Conservation (phyloP, 2,113 vertebrate genomes). For the Dicentrarchus labrax region DNA sequence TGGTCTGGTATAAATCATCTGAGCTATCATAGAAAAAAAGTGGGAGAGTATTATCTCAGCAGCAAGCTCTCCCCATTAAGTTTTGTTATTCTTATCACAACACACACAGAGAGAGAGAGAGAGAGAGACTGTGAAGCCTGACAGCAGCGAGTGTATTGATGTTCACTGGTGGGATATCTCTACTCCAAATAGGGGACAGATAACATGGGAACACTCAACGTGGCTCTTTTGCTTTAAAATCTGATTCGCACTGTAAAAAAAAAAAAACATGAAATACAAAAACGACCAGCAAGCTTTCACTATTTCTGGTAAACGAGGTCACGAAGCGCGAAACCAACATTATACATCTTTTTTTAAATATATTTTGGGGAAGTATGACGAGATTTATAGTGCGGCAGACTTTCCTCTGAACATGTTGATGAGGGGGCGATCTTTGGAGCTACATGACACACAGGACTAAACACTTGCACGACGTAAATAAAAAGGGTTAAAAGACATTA, state of each 20-base stretch:
- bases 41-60: neutral
- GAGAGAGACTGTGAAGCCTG: neutral
- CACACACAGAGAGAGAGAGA: too few species aligned
- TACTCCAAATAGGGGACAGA: neutral
- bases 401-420: neutral
- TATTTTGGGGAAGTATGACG: neutral
- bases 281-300: neutral
- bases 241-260: neutral
- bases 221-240: neutral
- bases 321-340: neutral
- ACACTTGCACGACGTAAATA: conserved; percentile 45
- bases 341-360: too few species aligned
- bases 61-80: neutral
- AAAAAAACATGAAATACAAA: too few species aligned
- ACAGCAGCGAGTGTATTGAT: conserved; percentile 7
- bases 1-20: conserved; percentile 39
- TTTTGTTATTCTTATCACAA: neutral
- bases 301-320: neutral
- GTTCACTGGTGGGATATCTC: neutral
- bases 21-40: neutral
- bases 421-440: neutral
- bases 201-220: neutral
- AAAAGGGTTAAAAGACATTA: conserved; percentile 76
- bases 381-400: neutral
- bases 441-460: neutral